A percentile compares a stretch with the other conserved stretches of the same genome.
Evolutionary conservation across 2,113 vertebrate species (phyloP).

Genomic region (Speoplatyrhinus poulsoni): DNA sequence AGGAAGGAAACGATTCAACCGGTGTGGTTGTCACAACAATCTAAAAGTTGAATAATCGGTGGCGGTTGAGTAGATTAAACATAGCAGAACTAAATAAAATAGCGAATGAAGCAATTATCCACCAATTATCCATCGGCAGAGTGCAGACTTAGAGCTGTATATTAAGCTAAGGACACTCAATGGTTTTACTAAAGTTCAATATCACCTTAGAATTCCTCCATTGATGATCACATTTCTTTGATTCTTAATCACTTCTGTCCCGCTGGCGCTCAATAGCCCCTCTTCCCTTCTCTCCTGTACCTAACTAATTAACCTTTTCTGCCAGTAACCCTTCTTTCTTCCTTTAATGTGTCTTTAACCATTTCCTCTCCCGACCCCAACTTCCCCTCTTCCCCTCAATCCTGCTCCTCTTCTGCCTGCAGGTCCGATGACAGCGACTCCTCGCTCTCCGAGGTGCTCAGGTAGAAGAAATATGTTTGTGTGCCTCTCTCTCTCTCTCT

Average conservation of each 20-base stretch:
- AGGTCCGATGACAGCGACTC: slow-evolving; percentile 99
- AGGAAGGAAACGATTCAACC: too few species aligned
- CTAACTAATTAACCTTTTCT: slow-evolving; percentile 48
- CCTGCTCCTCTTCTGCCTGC: slow-evolving; percentile 95
- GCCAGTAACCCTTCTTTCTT: slow-evolving; percentile 67
- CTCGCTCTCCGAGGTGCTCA: slow-evolving; percentile 99
- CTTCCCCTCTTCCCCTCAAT: slow-evolving; percentile 78
- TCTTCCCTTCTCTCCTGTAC: slow-evolving; percentile 26
- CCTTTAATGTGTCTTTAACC: slow-evolving; percentile 63
- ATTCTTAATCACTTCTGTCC: slow-evolving; percentile 40
- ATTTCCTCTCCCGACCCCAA: slow-evolving; percentile 62
- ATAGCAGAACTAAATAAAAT: too few species aligned
- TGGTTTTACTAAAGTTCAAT: too few species aligned
- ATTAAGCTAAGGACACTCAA: too few species aligned
- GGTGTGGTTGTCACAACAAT: not conserved
- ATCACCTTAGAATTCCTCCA: slow-evolving; percentile 1
- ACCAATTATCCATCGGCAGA: not conserved
- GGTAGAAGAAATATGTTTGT: slow-evolving; percentile 91
- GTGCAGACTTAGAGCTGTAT: too few species aligned
- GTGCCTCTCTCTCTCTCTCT: not conserved
- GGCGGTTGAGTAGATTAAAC: too few species aligned
- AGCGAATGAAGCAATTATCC: too few species aligned
- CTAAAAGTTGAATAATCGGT: not conserved
- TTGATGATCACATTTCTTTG: slow-evolving; percentile 30
- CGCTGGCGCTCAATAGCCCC: slow-evolving; percentile 22